phyloP scores from a whole-genome alignment of 2,797 vertebrate species.

The Muscicapa striata region DNA sequence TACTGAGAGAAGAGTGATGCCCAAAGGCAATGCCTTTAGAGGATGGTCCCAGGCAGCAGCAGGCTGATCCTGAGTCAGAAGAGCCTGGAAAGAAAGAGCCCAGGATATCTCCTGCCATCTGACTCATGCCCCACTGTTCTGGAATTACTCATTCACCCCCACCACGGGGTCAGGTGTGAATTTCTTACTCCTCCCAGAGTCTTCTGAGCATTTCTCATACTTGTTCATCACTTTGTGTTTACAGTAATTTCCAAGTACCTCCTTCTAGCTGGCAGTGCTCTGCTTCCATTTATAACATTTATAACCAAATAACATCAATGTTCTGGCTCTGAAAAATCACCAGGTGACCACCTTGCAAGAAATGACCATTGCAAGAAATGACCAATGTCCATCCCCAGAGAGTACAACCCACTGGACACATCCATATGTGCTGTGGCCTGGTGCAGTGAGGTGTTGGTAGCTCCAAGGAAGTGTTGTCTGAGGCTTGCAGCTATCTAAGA shows the following conservation, averaged over 20 bases:
- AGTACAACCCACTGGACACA: neutral
- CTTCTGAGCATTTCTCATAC: neutral
- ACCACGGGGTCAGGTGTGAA: accelerated
- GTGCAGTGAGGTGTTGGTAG: neutral
- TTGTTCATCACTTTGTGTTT: neutral
- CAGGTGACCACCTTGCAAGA: neutral
- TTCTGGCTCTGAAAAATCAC: neutral
- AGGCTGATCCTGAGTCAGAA: neutral
- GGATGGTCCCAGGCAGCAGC: neutral
- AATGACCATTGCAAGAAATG: accelerated
- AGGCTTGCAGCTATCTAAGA: neutral
- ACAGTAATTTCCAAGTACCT: neutral
- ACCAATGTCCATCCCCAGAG: neutral
- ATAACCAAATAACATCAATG: neutral
- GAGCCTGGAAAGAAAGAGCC: neutral
- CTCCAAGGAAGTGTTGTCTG: neutral
- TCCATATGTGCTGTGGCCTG: neutral
- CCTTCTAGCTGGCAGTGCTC: neutral
- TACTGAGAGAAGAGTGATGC: neutral
- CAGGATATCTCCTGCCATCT: neutral
- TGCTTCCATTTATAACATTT: neutral
- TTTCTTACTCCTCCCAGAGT: neutral
- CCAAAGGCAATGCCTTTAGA: neutral
- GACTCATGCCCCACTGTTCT: neutral
- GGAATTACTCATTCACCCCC: neutral